Evolutionary conservation across 1,140 invertebrate genomes (phyloP).

Genomic region (Bemisia tabaci): DNA sequence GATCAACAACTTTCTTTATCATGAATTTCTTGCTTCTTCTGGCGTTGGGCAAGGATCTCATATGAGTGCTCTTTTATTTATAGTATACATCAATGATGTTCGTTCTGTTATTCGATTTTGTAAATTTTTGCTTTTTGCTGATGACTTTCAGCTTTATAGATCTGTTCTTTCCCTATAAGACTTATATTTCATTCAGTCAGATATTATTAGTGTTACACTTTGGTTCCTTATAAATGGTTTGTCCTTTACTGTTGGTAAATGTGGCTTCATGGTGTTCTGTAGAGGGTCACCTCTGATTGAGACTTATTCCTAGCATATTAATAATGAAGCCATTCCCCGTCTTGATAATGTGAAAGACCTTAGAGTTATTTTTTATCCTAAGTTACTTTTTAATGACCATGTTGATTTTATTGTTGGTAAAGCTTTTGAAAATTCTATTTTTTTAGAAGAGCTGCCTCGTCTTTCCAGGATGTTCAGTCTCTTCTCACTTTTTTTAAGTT

Average conservation of each 20-base stretch:
- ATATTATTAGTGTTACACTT: neutral
- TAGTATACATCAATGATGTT: neutral
- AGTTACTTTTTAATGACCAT: neutral
- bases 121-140: neutral
- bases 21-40: neutral
- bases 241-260: neutral
- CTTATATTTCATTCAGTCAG: neutral
- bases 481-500: neutral
- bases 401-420: neutral
- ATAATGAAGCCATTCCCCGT: neutral
- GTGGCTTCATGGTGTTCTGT: neutral
- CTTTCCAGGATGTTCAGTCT: neutral
- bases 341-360: neutral
- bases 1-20: neutral
- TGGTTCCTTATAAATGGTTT: neutral
- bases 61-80: conserved; percentile 1
- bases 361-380: neutral
- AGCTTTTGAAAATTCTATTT: neutral
- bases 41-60: conserved; percentile 4
- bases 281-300: neutral
- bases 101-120: neutral
- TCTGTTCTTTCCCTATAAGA: neutral
- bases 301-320: neutral
- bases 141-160: neutral
- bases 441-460: neutral